A percentile compares a stretch with the other conserved stretches of the same genome.
These are phyloP conservation scores for Palythoa grandis DNA, from an alignment of 92 coral and sea anemone genomes.

Conservation along the genomic window DNA sequence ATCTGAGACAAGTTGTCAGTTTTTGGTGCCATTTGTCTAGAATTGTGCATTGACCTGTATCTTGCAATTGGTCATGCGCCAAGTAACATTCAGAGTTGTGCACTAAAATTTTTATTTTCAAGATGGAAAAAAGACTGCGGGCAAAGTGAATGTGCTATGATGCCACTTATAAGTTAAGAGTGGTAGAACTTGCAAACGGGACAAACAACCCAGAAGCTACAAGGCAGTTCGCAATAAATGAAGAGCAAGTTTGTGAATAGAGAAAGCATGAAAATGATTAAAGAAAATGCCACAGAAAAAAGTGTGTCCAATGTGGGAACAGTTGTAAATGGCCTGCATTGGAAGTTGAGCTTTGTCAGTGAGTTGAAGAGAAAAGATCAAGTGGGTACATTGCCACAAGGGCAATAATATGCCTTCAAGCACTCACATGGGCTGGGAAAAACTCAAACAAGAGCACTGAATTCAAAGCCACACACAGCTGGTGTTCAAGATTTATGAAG, in stretches of 20 bases:
- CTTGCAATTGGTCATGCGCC: too few relatives aligned
- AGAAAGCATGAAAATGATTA: slow-evolving; percentile 27
- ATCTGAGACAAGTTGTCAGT: too few relatives aligned
- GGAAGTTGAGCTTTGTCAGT: background rate
- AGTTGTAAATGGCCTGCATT: slow-evolving; percentile 65
- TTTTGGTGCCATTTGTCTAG: too few relatives aligned
- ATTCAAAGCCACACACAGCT: slow-evolving; percentile 12
- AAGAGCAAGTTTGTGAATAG: slow-evolving; percentile 63
- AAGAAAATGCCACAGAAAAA: slow-evolving; percentile 2
- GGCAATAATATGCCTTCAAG: background rate
- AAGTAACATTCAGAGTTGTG: too few relatives aligned
- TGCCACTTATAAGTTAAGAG: background rate
- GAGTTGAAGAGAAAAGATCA: too few relatives aligned
- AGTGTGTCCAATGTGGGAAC: slow-evolving; percentile 57
- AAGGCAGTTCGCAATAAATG: background rate
- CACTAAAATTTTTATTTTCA: too few relatives aligned
- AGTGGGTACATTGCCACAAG: background rate
- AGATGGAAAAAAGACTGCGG: too few relatives aligned
- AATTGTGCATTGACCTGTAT: too few relatives aligned
- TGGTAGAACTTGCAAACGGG: background rate
- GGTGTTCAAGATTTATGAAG: slow-evolving; percentile 6
- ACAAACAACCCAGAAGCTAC: too few relatives aligned
- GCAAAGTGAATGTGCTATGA: background rate
- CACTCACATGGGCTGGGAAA: background rate
- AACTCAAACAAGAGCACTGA: slow-evolving; percentile 8